phyloP scores from a whole-genome alignment of 2,113 vertebrate genomes.

The Dermatemys mawii region DNA sequence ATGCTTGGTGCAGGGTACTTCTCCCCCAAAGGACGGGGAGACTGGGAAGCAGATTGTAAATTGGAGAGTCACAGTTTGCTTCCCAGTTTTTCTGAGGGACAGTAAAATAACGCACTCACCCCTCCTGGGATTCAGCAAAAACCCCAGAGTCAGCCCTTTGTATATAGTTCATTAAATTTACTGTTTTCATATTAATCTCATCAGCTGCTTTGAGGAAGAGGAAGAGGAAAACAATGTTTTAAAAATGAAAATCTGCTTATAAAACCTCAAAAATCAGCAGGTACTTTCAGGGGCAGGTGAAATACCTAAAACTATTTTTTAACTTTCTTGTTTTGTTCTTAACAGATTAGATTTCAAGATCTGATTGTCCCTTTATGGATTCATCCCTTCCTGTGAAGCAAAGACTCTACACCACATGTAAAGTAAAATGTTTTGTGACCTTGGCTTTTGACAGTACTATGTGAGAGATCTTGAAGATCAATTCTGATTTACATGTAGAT shows the following conservation, averaged over 20 bases:
- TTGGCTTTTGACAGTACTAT: background rate
- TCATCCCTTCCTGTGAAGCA: background rate
- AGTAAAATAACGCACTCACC: background rate
- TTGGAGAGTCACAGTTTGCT: background rate
- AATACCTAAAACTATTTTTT: background rate
- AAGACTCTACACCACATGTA: fast-evolving
- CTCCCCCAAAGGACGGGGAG: background rate
- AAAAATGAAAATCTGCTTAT: no score
- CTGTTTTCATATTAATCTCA: no score
- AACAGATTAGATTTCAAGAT: background rate
- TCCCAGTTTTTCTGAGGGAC: background rate
- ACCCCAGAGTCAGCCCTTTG: background rate
- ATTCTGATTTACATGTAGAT: fast-evolving
- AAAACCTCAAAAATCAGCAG: no score
- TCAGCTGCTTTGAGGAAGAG: no score
- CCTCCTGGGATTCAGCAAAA: background rate
- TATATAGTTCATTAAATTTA: no score
- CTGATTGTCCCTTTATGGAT: background rate
- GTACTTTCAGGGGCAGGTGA: background rate
- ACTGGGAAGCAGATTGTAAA: background rate
- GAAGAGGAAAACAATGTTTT: no score
- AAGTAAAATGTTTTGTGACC: background rate
- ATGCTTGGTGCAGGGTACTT: no score
- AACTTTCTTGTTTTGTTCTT: background rate
- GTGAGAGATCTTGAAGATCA: background rate